These are phyloP conservation scores for human DNA, from an alignment of 2,113 vertebrate genomes.

Conservation along the genomic window DNA sequence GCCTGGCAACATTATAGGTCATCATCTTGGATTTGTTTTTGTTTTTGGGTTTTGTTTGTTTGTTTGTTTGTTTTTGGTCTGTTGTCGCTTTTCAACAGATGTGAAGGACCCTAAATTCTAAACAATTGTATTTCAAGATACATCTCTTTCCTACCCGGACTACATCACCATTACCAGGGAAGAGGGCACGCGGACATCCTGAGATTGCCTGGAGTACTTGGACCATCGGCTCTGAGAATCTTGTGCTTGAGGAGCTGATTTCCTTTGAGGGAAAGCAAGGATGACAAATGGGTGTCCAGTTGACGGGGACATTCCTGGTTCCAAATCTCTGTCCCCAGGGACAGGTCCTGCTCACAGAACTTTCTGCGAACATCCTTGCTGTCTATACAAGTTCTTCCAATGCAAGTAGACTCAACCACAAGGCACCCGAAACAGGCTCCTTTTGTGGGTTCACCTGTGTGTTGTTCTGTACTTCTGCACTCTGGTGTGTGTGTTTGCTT, in stretches of 20 bases:
- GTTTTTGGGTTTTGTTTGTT: no score
- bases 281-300: no score
- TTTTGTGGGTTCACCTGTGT: neutral
- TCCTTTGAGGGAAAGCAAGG: neutral
- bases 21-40: neutral
- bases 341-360: neutral
- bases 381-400: neutral
- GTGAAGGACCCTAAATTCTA: neutral
- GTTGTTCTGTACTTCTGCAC: neutral
- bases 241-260: neutral
- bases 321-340: no score
- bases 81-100: neutral
- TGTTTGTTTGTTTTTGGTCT: neutral
- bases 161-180: accelerated
- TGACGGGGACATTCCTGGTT: no score
- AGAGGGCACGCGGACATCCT: neutral
- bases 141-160: neutral
- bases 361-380: no score
- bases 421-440: no score
- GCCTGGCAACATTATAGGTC: neutral
- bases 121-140: neutral
- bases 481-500: neutral
- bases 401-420: no score
- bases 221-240: neutral
- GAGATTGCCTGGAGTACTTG: no score